Evolutionary conservation across 2,113 vertebrate species (phyloP), one percentile per base, ranked within the genome.

Genomic region (Piaya cayana): DNA sequence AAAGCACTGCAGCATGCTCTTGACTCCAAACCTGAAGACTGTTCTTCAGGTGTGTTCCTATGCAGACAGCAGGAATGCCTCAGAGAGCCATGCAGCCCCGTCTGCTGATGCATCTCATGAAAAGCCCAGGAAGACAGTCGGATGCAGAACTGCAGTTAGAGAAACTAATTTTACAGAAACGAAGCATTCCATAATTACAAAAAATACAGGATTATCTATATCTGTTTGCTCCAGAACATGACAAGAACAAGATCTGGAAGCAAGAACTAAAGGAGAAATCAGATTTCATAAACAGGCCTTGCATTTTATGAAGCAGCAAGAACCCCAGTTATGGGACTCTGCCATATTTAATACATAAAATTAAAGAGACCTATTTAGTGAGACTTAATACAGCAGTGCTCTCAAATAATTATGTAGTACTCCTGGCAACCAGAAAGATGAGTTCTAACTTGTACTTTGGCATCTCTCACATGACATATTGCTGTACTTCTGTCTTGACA

Each of bases 381-480:
- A 90, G 82, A 67, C 67, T 84, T 68, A 43, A 50, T 50, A 68
- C 52, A 93, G 69, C 42, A 70, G 47, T 2, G 0, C 82, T 72
- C 56, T 93, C 82, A 88, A 72, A 65, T 72, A 93, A 93, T 95
- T 93, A 92, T 37, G 16, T 25, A 16, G 43, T 12, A 43, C 68
- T 90, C n/a, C 65, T 78, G 52, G 88, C 88, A 95, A 76, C 22
- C 82, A 78, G 60, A 86, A 86, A 45, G 76, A 96, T 90, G 82
- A 86, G 95, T 80, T 95, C 90, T 80, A 93, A 84, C 95, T 92
- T 69, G 93, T 88, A 71, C 79, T 93, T 88, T 92, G 64, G 76
- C 52, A 85, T 96, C 50, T 88, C 79, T 96, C 52, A 60, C 72
- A 88, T 2, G 4, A 63, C 75, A 39, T 20, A 45, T 67, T 70